phyloP scores from a whole-genome alignment of 2,113 vertebrate genomes.

The Trochalopteron elliotii region DNA sequence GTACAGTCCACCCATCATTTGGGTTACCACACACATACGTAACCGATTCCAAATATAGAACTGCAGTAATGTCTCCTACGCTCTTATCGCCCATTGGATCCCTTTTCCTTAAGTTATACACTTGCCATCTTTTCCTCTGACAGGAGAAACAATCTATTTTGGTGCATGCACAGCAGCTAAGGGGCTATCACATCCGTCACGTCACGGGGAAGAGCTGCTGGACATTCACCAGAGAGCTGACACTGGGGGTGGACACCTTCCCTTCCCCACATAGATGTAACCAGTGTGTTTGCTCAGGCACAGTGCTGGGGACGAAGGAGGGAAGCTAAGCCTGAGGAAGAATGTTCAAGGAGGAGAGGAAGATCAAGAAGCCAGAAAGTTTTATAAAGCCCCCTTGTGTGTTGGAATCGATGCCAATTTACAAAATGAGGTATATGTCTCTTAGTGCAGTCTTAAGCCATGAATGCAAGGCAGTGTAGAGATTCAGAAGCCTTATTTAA shows the following conservation, averaged over 20 bases:
- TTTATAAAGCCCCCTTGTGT: slow-evolving; percentile 39
- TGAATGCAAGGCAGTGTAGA: slow-evolving; percentile 52
- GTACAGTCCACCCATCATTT: slow-evolving; percentile 60
- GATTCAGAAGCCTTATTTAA: slow-evolving; percentile 39
- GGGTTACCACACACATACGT: slow-evolving; percentile 59
- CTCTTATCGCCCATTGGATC: slow-evolving; percentile 29
- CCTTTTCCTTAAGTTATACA: background rate
- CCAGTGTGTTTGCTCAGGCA: background rate
- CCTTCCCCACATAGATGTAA: background rate
- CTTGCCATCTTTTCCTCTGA: background rate
- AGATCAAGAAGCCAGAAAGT: slow-evolving; percentile 15
- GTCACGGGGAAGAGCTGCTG: background rate
- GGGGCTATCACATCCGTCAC: rapidly evolving
- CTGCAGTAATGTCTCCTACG: background rate
- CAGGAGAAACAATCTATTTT: background rate
- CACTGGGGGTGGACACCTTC: background rate
- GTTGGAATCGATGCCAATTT: background rate
- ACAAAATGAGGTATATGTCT: slow-evolving; percentile 16
- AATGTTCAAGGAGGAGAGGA: slow-evolving; percentile 8
- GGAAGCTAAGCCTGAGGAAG: background rate
- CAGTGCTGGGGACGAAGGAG: background rate
- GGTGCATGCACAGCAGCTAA: background rate
- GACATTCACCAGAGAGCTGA: background rate
- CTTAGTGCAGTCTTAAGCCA: background rate
- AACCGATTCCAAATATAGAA: slow-evolving; percentile 36